Conservation (phyloP, 1,140 invertebrate genomes). For the Caerostris extrusa region DNA sequence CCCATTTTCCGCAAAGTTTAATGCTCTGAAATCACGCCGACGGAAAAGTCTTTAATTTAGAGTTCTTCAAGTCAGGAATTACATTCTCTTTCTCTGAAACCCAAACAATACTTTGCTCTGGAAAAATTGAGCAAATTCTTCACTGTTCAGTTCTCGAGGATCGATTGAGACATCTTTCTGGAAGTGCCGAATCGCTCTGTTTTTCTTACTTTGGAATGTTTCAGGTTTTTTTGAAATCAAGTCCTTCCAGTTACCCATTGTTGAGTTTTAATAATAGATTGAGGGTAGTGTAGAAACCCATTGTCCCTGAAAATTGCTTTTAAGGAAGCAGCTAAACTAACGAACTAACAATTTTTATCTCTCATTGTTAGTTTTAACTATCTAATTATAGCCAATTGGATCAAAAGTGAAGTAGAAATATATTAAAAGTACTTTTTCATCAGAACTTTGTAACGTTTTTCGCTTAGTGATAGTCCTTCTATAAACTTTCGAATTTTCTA, state of each 20-base stretch:
- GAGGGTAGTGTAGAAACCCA: neutral
- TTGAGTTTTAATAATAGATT: neutral
- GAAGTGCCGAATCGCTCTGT: neutral
- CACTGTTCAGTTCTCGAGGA: neutral
- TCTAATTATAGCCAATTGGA: no score
- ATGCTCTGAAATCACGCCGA: neutral
- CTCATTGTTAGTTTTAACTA: neutral
- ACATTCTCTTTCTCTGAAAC: neutral
- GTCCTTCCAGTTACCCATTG: neutral
- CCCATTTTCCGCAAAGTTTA: neutral
- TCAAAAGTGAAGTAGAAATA: no score
- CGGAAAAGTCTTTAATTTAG: neutral
- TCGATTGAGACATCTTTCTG: neutral
- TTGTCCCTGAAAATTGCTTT: neutral
- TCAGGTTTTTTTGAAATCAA: neutral
- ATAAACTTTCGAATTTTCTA: no score
- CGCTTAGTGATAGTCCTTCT: no score
- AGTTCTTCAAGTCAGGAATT: neutral
- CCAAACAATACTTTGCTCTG: neutral
- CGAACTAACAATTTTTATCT: no score
- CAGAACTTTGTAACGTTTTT: no score
- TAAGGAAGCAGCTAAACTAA: neutral
- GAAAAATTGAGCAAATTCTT: neutral
- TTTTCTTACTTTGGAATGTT: neutral
- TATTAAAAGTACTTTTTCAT: no score